These are phyloP conservation scores for Acronicta alni DNA, from an alignment of 2,888 invertebrate genomes.

Conservation along the genomic window DNA sequence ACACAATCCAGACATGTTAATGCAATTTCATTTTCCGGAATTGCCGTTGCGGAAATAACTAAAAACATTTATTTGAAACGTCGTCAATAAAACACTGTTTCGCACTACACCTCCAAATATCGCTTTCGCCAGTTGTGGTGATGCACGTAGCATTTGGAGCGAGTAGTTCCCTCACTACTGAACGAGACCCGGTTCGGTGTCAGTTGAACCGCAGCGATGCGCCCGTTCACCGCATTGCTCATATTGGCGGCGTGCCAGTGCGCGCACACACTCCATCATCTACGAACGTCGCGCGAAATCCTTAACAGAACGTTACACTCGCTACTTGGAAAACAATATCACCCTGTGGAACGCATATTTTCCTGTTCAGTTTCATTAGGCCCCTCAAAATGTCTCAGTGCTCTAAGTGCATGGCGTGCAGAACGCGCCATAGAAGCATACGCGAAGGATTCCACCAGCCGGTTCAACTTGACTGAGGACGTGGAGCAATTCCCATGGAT, in stretches of 20 bases:
- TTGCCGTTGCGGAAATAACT: not conserved
- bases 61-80: conserved; percentile 7
- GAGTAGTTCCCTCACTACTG: no score
- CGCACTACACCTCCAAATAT: conserved; percentile 37
- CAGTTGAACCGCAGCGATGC: conserved; percentile 84
- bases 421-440: conserved; percentile 68
- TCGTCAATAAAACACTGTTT: conserved; percentile 26
- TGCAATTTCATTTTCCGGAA: conserved; percentile 1
- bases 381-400: conserved; percentile 87
- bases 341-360: conserved; percentile 60
- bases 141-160: conserved; percentile 68
- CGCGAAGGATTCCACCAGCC: conserved; percentile 45
- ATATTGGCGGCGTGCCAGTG: conserved; percentile 72
- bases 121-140: conserved; percentile 66
- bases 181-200: conserved; percentile 61
- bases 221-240: conserved; percentile 79
- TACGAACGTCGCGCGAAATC: conserved; percentile 64
- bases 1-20: no score
- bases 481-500: conserved; percentile 81
- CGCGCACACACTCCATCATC: conserved; percentile 61
- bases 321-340: conserved; percentile 56
- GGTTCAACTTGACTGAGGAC: conserved; percentile 67
- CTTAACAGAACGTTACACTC: conserved; percentile 59
- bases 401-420: conserved; percentile 88
- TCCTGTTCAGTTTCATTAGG: conserved; percentile 76